Evolutionary conservation across 2,888 invertebrate species (phyloP).

Genomic region (Ashinkailepas kermadecensis): DNA sequence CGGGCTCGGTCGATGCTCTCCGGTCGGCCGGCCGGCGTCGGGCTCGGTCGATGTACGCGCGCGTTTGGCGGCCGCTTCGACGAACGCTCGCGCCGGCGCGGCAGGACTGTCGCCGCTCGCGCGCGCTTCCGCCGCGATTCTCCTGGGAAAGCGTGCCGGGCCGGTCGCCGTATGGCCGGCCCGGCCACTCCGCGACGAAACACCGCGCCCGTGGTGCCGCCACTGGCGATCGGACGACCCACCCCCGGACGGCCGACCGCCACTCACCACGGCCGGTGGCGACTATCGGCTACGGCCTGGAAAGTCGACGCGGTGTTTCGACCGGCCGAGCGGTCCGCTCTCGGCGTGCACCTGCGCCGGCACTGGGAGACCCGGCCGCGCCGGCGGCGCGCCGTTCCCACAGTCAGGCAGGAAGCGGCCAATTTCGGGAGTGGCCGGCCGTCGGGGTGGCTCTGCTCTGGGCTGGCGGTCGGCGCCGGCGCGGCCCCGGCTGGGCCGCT

Average conservation of each 20-base stretch:
- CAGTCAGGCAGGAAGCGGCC: neutral
- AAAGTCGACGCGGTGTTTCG: neutral
- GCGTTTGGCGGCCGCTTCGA: neutral
- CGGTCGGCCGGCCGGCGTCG: neutral
- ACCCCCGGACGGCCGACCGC: neutral
- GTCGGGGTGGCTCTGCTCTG: neutral
- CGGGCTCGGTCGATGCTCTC: neutral
- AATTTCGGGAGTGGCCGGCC: neutral
- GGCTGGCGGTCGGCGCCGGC: neutral
- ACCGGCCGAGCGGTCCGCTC: neutral
- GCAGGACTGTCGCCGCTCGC: neutral
- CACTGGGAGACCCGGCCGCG: neutral
- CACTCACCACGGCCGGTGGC: neutral
- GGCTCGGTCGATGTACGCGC: neutral
- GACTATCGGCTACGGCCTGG: neutral
- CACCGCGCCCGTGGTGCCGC: neutral
- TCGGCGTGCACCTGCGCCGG: neutral
- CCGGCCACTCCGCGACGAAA: neutral
- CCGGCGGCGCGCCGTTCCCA: neutral
- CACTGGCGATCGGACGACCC: neutral
- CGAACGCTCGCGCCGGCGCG: neutral
- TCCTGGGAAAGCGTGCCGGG: neutral
- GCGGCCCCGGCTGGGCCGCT: neutral
- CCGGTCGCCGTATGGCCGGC: neutral
- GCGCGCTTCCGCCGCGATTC: neutral